Conservation (phyloP, 1,140 invertebrate genomes). For the Bombus breviceps region DNA sequence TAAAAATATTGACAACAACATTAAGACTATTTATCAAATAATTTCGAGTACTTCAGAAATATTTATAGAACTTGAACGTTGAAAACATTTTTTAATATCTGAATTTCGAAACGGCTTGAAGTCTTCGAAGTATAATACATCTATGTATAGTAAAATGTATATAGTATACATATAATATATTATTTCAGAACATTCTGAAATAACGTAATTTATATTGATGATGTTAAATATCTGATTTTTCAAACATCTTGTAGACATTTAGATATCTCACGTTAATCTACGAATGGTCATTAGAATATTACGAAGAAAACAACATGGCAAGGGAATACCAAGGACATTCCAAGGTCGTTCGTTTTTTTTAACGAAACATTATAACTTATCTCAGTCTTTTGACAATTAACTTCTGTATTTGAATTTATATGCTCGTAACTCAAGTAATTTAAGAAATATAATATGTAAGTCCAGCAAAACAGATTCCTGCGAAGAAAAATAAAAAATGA, state of each 20-base stretch:
- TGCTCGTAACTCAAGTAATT: not conserved
- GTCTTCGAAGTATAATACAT: not conserved
- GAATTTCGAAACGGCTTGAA: not conserved
- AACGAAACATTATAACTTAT: not conserved
- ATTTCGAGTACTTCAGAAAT: not conserved
- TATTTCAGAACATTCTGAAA: not conserved
- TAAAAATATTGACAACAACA: not conserved
- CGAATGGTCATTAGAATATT: not conserved
- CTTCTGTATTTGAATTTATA: not conserved
- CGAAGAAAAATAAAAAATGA: too few species aligned
- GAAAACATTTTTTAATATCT: not conserved
- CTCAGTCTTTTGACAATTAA: not conserved
- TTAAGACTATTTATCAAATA: not conserved
- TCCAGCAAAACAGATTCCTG: not conserved
- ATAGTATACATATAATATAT: not conserved
- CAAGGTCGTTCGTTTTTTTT: not conserved
- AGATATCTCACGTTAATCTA: not conserved
- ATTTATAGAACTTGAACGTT: not conserved
- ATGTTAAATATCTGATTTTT: not conserved
- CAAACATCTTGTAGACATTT: not conserved
- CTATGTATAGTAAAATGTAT: not conserved
- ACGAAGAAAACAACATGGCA: not conserved
- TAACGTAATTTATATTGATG: not conserved
- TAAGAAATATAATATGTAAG: not conserved
- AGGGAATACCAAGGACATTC: not conserved